A percentile compares a stretch with the other conserved stretches of the same genome.
These are phyloP conservation scores for Orussus abietinus DNA, from an alignment of 1,140 invertebrate species.

Conservation along the genomic window DNA sequence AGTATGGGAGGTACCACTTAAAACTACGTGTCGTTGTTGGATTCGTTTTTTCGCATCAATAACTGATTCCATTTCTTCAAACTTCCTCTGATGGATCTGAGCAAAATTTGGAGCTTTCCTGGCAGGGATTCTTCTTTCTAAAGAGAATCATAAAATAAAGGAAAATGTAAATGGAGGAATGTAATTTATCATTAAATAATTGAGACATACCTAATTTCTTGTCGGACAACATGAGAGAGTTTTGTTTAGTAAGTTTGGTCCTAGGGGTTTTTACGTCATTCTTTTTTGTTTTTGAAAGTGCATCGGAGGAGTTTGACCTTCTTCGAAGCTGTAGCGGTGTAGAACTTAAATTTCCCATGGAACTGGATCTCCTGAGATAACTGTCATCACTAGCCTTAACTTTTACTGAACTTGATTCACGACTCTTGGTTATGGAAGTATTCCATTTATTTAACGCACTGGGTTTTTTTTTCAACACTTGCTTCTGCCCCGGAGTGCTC, in stretches of 20 bases:
- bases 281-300: constrained; percentile 6
- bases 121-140: constrained; percentile 28
- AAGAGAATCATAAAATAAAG: constrained; percentile 9
- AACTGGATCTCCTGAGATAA: constrained; percentile 2
- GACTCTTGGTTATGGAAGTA: constrained; percentile 2
- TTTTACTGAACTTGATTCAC: not conserved
- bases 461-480: constrained; percentile 9
- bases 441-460: constrained; percentile 6
- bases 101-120: constrained; percentile 63
- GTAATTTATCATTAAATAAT: not conserved
- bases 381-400: not conserved
- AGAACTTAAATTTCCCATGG: not conserved
- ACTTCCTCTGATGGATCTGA: constrained; percentile 60
- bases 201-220: constrained; percentile 22
- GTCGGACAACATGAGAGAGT: constrained; percentile 7
- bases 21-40: constrained; percentile 39
- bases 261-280: constrained; percentile 13
- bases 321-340: not conserved
- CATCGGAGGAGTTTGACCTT: too few relatives aligned
- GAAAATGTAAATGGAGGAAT: constrained; percentile 1
- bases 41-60: constrained; percentile 55
- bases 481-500: constrained; percentile 19
- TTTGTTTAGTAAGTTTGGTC: constrained; percentile 22
- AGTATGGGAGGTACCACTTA: constrained; percentile 15
- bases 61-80: constrained; percentile 62